Conservation (phyloP, 1,140 invertebrate species). For the Lepidostoma basale region DNA sequence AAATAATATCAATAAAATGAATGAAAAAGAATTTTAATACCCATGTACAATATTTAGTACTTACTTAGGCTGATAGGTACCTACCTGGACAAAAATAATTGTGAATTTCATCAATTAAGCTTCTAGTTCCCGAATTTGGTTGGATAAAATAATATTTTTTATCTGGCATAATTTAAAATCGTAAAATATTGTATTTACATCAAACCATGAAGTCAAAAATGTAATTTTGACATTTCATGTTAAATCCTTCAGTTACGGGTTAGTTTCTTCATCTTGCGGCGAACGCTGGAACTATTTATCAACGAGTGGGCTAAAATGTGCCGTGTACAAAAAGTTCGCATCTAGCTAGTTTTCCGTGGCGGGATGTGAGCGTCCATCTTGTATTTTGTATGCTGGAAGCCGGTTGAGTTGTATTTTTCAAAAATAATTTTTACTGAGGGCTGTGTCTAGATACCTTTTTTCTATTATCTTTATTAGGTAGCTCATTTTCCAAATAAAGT, state of each 20-base stretch:
- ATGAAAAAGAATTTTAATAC: too few species aligned
- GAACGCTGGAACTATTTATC: slow-evolving; percentile 22
- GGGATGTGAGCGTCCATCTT: slow-evolving; percentile 61
- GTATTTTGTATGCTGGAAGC: slow-evolving; percentile 60
- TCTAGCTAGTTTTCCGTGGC: slow-evolving; percentile 44
- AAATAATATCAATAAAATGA: too few species aligned
- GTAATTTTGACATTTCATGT: slow-evolving; percentile 15
- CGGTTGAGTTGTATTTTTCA: slow-evolving; percentile 53
- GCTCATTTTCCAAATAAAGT: slow-evolving; percentile 54
- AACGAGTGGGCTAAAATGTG: slow-evolving; percentile 37
- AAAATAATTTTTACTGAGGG: slow-evolving; percentile 57
- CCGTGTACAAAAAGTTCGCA: slow-evolving; percentile 39
- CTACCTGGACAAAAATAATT: too few species aligned
- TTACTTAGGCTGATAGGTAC: too few species aligned
- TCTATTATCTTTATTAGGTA: slow-evolving; percentile 56
- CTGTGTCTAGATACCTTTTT: slow-evolving; percentile 57
- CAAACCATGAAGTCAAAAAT: too few species aligned
- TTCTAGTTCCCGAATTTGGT: too few species aligned
- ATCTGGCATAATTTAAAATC: too few species aligned
- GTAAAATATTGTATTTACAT: too few species aligned
- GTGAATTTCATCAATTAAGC: too few species aligned
- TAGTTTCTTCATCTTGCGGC: slow-evolving; percentile 24
- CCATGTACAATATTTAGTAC: too few species aligned
- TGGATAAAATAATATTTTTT: too few species aligned
- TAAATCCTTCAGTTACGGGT: not conserved